Evolutionary conservation across 2,113 vertebrate species (phyloP).

Genomic region (Asarcornis scutulata): DNA sequence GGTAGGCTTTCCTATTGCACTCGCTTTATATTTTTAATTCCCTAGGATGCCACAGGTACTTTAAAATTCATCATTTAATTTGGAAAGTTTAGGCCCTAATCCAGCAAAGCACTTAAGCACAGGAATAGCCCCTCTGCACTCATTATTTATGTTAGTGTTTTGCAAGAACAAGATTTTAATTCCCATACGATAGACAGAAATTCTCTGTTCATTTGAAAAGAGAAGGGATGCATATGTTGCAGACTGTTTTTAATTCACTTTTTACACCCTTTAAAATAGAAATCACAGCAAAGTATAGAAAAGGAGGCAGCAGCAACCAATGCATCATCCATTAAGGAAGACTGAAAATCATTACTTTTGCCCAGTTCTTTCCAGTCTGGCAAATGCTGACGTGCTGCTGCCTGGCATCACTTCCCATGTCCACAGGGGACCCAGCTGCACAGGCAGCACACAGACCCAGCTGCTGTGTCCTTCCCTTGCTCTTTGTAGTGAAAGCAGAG

Average conservation of each 20-base stretch:
- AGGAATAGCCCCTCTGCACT: slow-evolving; percentile 22
- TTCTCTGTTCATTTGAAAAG: neutral
- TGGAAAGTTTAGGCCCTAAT: slow-evolving; percentile 38
- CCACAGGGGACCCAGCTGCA: neutral
- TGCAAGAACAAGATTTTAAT: neutral
- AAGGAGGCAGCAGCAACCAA: neutral
- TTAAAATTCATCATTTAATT: slow-evolving; percentile 57
- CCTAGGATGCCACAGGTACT: neutral
- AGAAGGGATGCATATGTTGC: neutral
- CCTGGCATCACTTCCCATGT: neutral
- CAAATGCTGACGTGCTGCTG: neutral
- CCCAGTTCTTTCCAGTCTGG: neutral
- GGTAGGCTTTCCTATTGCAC: neutral
- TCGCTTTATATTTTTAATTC: neutral
- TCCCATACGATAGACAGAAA: neutral
- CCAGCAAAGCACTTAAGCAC: slow-evolving; percentile 50
- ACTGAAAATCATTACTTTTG: neutral
- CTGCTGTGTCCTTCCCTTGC: neutral
- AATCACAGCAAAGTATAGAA: neutral
- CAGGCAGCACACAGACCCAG: neutral
- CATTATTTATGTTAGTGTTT: slow-evolving; percentile 4
- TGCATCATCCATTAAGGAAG: neutral
- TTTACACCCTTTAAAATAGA: neutral
- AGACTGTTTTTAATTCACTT: neutral
- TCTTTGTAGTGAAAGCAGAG: neutral